Evolutionary conservation across 2,797 vertebrate genomes (phyloP), one percentile per base, ranked within the genome.

Genomic region (Balearica regulorum): DNA sequence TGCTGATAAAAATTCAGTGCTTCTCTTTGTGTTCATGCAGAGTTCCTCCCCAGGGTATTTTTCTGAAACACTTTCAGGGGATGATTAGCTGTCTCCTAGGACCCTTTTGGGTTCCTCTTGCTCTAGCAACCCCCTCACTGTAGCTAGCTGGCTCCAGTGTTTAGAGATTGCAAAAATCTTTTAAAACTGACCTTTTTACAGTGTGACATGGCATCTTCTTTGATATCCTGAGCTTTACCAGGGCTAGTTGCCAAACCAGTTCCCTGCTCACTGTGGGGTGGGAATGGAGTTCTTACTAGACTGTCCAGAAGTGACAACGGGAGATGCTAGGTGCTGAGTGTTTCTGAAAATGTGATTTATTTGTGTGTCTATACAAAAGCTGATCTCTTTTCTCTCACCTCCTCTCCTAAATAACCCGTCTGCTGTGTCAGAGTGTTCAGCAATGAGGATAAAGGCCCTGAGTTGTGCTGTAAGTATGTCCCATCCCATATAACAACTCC

Each of bases 1-100:
- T 26, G 53, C 41, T 94, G 68, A 73, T 93, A 82, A 94, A 94
- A 94, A 81, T 75, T 55, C 83, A 83, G 91, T 90, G 69, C 46
- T 92, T 65, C 58, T 81, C 35, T 81, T 89, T 65, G 66, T 91
- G 80, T 49, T 90, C 18, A 28, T 71, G 61, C 71, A 73, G 57
- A 60, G 29, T 48, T 82, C n/a, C 26, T 90, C 86, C 37, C 29
- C n/a, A 28, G 75, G 51, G 62, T 87, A 26, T 94, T 94, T 93
- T 91, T 93, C 69, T 93, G 85, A 65, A 95, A 31, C 15, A 11
- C 24, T 69, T 92, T 83, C 69, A 79, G 80, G 86, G 61, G 35
- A 75, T 72, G 51, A 62, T 82, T 91, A 22, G 16, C 26, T 84
- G 24, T 92, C 64, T 92, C 26, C 25, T 51, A n/a, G 41, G 66